phyloP scores from a whole-genome alignment of 1,140 invertebrate genomes.

The Choristoneura fumiferana region DNA sequence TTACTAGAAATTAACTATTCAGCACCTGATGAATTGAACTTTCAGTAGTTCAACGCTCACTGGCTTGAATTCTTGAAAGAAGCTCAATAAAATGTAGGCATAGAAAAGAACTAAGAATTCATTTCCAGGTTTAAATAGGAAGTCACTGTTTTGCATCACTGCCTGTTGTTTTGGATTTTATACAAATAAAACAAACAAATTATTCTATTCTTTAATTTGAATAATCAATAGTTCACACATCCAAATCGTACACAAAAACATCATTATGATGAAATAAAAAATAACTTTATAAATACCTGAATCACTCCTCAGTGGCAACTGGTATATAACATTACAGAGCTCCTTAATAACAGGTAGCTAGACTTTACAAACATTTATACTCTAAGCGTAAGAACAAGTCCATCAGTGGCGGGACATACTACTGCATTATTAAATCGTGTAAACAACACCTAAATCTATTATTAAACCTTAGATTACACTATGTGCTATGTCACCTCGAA shows the following conservation, averaged over 20 bases:
- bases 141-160: no score
- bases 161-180: background rate
- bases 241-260: slow-evolving; percentile 44
- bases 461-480: slow-evolving; percentile 37
- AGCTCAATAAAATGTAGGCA: no score
- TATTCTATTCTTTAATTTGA: slow-evolving; percentile 26
- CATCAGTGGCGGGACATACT: background rate
- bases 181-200: slow-evolving; percentile 17
- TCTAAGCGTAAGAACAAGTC: slow-evolving; percentile 40
- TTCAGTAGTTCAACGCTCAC: no score
- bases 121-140: no score
- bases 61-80: no score
- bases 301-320: slow-evolving; percentile 65
- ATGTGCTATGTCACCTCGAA: slow-evolving; percentile 71
- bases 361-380: slow-evolving; percentile 35
- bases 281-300: slow-evolving; percentile 71
- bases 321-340: slow-evolving; percentile 54
- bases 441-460: slow-evolving; percentile 12
- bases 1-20: no score
- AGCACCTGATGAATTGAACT: no score
- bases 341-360: slow-evolving; percentile 55
- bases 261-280: slow-evolving; percentile 51
- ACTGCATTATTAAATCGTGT: slow-evolving; percentile 2
- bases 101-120: no score
- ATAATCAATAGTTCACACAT: slow-evolving; percentile 58